Percentiles rank a stretch among this genome's conserved stretches.
phyloP scores from a whole-genome alignment of 2,888 invertebrate genomes.

The Mythimna lalbum region DNA sequence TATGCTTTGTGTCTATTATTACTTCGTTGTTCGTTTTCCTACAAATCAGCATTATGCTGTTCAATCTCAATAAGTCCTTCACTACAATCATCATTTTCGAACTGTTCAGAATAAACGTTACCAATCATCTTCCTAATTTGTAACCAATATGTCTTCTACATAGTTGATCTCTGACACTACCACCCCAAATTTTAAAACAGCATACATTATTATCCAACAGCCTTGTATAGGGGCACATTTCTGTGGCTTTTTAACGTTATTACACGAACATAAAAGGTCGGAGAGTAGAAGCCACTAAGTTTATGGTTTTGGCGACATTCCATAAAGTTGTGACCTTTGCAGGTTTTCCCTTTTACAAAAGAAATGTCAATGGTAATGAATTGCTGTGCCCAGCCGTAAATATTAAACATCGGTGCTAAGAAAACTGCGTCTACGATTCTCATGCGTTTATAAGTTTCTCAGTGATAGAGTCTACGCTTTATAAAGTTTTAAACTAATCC shows the following conservation, averaged over 20 bases:
- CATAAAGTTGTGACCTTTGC: slow-evolving; percentile 50
- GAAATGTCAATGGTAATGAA: slow-evolving; percentile 59
- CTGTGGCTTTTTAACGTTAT: slow-evolving; percentile 62
- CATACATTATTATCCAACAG: slow-evolving; percentile 54
- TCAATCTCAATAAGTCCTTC: not conserved
- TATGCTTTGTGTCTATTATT: not conserved
- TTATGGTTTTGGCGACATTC: slow-evolving; percentile 54
- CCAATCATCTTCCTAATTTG: not conserved
- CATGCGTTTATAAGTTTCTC: not conserved
- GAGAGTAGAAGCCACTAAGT: slow-evolving; percentile 45
- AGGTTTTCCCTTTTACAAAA: slow-evolving; percentile 37
- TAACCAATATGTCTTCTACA: not conserved
- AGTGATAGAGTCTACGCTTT: not conserved
- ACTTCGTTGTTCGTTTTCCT: not conserved
- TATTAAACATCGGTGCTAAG: slow-evolving; percentile 3
- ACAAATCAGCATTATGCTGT: not conserved
- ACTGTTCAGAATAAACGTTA: not conserved
- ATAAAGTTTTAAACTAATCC: not conserved
- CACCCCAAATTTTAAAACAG: slow-evolving; percentile 40
- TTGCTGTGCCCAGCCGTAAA: slow-evolving; percentile 6
- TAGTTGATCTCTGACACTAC: slow-evolving; percentile 27
- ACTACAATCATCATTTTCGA: not conserved
- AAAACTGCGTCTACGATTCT: not conserved
- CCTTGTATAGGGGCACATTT: slow-evolving; percentile 52
- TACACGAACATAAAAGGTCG: slow-evolving; percentile 55